These are phyloP conservation scores for Siniperca chuatsi DNA, from an alignment of 2,113 vertebrate genomes.

Conservation along the genomic window DNA sequence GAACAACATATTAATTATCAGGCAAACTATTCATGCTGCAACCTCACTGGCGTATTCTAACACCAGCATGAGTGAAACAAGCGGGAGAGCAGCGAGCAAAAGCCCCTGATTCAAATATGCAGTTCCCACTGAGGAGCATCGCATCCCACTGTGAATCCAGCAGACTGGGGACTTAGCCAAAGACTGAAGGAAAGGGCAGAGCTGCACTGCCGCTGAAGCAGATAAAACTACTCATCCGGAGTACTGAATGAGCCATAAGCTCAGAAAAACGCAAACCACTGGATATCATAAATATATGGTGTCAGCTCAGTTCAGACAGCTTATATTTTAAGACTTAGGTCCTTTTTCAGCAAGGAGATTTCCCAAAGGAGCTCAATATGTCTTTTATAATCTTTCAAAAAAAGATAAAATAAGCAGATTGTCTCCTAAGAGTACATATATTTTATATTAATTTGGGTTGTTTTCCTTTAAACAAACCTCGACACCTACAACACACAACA, in stretches of 20 bases:
- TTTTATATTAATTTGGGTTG: neutral
- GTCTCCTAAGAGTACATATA: neutral
- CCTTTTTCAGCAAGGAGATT: constrained; percentile 16
- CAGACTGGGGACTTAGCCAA: constrained; percentile 52
- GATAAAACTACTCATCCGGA: constrained; percentile 67
- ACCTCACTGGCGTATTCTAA: constrained; percentile 11
- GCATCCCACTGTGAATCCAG: constrained; percentile 54
- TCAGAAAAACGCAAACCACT: constrained; percentile 50
- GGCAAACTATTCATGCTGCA: constrained; percentile 28
- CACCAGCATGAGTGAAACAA: constrained; percentile 46
- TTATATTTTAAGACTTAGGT: constrained; percentile 22
- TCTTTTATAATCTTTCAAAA: constrained; percentile 1
- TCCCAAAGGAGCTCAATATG: constrained; percentile 12
- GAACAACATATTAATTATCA: constrained; percentile 21
- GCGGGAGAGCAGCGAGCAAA: constrained; percentile 31
- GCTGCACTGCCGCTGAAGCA: constrained; percentile 43
- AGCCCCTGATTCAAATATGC: constrained; percentile 56
- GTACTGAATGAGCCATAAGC: constrained; percentile 52
- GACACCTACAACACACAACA: neutral
- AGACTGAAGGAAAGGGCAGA: constrained; percentile 50
- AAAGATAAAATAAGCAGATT: constrained; percentile 4
- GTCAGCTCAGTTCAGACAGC: constrained; percentile 39
- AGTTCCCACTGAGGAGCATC: constrained; percentile 50
- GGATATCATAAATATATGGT: constrained; percentile 45
- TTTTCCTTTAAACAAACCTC: constrained; percentile 4